Conservation (phyloP, 2,888 invertebrate species). For the Drosophila hamatofila region DNA sequence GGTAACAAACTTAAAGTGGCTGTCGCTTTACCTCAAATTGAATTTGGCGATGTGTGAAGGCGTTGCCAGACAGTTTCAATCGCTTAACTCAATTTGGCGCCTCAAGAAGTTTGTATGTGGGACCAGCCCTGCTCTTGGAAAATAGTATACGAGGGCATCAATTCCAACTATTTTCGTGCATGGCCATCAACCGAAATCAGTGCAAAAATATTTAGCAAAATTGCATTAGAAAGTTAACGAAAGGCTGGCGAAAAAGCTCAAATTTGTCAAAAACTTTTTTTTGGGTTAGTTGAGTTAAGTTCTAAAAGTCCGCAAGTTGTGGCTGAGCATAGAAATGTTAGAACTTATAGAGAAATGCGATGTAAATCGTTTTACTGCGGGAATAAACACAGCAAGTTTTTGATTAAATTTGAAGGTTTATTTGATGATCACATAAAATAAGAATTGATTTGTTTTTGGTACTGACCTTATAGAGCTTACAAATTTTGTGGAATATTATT, state of each 20-base stretch:
- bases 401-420: background rate
- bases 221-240: constrained; percentile 74
- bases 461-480: too few species aligned
- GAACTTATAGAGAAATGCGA: background rate
- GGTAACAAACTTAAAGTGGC: constrained; percentile 52
- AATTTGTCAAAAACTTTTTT: constrained; percentile 43
- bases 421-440: background rate
- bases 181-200: constrained; percentile 57
- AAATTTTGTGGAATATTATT: background rate
- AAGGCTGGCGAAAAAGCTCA: constrained; percentile 44
- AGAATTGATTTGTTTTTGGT: background rate
- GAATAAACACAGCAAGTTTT: background rate
- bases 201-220: constrained; percentile 69
- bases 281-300: constrained; percentile 12
- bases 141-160: constrained; percentile 18
- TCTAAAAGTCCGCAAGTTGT: constrained; percentile 2
- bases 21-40: constrained; percentile 65
- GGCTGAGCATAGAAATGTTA: constrained; percentile 11
- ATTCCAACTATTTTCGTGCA: constrained; percentile 56
- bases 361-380: background rate
- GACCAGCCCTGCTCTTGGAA: background rate
- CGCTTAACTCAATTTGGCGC: constrained; percentile 69
- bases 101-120: constrained; percentile 55
- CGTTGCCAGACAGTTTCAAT: constrained; percentile 57
- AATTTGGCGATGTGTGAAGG: constrained; percentile 58